These are phyloP conservation scores for Willisornis vidua DNA, from an alignment of 2,113 vertebrate genomes.

Conservation along the genomic window DNA sequence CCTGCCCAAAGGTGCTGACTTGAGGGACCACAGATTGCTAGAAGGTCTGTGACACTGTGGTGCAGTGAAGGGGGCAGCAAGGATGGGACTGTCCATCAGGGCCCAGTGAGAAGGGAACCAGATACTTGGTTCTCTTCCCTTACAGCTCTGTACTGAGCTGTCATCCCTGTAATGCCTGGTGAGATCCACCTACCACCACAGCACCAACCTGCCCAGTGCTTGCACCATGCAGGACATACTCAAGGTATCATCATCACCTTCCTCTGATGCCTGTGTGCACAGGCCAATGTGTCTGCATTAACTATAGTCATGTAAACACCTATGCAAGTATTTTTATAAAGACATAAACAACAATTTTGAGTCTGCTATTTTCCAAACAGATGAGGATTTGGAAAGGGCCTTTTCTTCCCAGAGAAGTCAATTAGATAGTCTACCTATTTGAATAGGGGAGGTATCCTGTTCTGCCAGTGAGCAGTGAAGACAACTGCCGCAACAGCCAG, in stretches of 20 bases:
- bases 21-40: not conserved
- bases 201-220: not conserved
- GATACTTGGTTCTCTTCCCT: not conserved
- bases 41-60: not conserved
- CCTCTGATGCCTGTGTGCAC: not conserved
- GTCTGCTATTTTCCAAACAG: not conserved
- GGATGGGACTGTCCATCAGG: not conserved
- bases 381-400: not conserved
- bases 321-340: not conserved
- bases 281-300: not conserved
- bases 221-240: not conserved
- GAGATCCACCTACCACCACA: not conserved
- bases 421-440: not conserved
- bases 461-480: not conserved
- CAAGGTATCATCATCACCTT: not conserved
- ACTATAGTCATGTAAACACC: not conserved
- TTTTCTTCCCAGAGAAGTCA: not conserved
- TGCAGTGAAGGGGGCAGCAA: not conserved
- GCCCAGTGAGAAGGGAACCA: rapidly evolving
- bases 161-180: not conserved
- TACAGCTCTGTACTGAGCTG: not conserved
- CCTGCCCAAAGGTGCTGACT: not conserved
- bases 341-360: not conserved
- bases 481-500: not conserved
- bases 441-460: not conserved